These are phyloP conservation scores for Pocillopora damicornis DNA, from an alignment of 64 coral and sea anemone species.

Conservation along the genomic window DNA sequence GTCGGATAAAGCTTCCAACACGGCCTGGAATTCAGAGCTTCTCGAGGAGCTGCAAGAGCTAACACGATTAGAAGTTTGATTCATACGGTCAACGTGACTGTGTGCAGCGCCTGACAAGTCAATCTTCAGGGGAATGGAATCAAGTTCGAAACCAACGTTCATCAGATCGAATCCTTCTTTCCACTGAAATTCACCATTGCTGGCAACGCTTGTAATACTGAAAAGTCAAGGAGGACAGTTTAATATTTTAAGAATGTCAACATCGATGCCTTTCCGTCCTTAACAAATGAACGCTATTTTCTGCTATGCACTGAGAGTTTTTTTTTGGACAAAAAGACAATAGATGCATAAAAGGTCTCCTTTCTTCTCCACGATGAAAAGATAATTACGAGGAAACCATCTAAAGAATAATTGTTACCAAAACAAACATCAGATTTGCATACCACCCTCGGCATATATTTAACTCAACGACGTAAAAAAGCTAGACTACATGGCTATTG, in stretches of 20 bases:
- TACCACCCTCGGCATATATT: not conserved
- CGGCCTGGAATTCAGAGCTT: constrained; percentile 12
- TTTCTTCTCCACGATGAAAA: not conserved
- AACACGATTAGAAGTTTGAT: not conserved
- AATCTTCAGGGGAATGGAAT: not conserved
- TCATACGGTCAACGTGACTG: too few species aligned
- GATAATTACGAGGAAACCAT: not conserved
- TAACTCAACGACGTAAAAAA: not conserved
- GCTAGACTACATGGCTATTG: too few species aligned
- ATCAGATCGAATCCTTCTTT: not conserved
- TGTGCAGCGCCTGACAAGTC: not conserved
- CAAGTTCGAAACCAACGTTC: not conserved
- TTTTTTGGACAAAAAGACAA: not conserved
- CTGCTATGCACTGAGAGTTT: not conserved
- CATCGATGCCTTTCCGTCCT: not conserved
- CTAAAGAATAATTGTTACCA: not conserved
- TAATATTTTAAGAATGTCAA: not conserved
- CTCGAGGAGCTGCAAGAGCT: not conserved
- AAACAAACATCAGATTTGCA: not conserved
- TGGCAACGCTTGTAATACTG: not conserved
- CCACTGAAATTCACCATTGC: not conserved
- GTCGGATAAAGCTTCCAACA: not conserved
- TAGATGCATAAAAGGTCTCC: not conserved
- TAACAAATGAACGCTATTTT: not conserved
- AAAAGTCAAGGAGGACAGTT: not conserved